Base-by-base conservation (phyloP, 2,113 vertebrate species). In the Oryzias woworae region DNA sequence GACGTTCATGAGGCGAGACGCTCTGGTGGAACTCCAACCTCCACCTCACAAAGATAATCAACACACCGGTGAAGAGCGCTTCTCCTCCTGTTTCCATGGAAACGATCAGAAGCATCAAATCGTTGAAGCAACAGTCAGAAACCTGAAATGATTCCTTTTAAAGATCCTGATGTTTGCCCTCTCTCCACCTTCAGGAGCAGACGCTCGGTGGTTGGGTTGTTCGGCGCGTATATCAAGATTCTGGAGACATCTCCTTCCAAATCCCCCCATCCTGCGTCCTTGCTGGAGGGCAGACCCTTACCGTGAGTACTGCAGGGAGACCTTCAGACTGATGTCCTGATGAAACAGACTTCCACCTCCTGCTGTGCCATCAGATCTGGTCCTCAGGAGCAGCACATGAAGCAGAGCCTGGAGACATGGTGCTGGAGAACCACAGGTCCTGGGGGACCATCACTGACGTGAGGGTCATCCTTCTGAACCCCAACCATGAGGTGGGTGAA, bases 281-380 rank as follows among this genome's bases (percentile, higher is more conserved):
- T 69, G 81, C 68, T 66, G 89, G 85, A 6, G 91, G 92, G 10
- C 87, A 94, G 4, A 65, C 44, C 23, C 44, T 65, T 26, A 65
- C 62, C 0, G 62, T 65, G 45, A 65, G 53, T 49, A 8, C 20
- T 56, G n/a, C 3, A 13, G 18, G 1, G 4, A n/a, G 22, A 14
- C n/a, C 18, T 12, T 22, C 7, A 14, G 12, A 14, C 12, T 2
- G 36, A 10, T 10, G 1, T 50, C 12, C 18, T 10, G 8, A 49
- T 10, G 18, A 20, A 20, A 20, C 47, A 14, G 2, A 23, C 20
- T 20, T 50, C 5, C 8, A 23, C 4, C 13, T 12, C 14, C 10
- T 23, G 48, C n/a, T 10, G 15, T 31, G 43, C 51, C 58, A 69
- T 75, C 78, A 96, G 95, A 90, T 96, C 71, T 96, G 94, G 94